Conservation (phyloP, 2,113 vertebrate species). For the Thomomys bottae region DNA sequence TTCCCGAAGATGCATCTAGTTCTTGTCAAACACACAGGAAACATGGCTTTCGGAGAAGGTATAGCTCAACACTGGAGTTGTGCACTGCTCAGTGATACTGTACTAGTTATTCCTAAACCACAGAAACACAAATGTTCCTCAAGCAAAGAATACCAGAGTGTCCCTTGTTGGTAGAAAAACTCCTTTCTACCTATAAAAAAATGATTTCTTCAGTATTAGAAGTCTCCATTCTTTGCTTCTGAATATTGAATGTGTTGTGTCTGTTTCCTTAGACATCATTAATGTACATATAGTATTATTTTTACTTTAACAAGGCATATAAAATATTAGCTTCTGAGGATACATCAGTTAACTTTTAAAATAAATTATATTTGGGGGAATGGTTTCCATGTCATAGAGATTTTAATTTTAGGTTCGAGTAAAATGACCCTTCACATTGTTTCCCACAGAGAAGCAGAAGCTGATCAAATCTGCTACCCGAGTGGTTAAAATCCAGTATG, state of each 20-base stretch:
- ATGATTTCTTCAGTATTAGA: neutral
- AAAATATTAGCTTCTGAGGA: neutral
- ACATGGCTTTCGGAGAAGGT: neutral
- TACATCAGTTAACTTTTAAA: constrained; percentile 8
- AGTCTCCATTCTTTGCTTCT: neutral
- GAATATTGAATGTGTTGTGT: neutral
- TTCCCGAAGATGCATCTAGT: neutral
- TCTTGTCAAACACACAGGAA: constrained; percentile 3
- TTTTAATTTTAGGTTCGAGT: constrained; percentile 41
- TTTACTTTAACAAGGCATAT: neutral
- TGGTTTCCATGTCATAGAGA: constrained; percentile 10
- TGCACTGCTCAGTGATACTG: neutral
- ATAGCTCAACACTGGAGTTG: neutral
- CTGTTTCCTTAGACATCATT: constrained; percentile 5
- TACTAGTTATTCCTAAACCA: neutral
- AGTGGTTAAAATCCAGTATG: neutral
- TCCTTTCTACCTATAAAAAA: neutral
- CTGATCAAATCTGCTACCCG: neutral
- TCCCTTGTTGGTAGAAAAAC: neutral
- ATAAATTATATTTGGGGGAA: neutral
- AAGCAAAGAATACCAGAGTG: neutral
- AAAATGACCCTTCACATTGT: neutral
- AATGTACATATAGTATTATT: neutral
- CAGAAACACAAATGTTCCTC: neutral
- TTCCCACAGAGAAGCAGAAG: constrained; percentile 15